Evolutionary conservation across 2,888 invertebrate species (phyloP).

Genomic region (Brachylomia viminalis): DNA sequence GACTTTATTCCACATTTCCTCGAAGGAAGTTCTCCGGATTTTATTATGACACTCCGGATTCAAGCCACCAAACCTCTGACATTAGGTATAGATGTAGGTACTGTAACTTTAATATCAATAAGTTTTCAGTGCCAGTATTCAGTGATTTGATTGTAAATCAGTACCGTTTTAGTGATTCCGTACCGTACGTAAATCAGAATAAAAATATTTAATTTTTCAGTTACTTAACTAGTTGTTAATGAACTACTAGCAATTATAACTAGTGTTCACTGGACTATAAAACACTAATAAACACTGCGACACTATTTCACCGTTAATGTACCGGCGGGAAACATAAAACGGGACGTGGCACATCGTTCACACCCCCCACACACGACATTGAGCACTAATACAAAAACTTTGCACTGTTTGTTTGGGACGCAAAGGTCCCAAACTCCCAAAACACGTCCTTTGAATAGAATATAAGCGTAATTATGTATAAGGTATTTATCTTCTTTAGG

Average conservation of each 20-base stretch:
- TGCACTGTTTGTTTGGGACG: conserved; percentile 56
- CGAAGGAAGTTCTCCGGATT: neutral
- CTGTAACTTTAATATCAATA: neutral
- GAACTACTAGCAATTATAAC: conserved; percentile 56
- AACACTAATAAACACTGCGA: conserved; percentile 68
- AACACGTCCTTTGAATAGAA: conserved; percentile 23
- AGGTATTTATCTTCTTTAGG: conserved; percentile 9
- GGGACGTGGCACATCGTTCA: conserved; percentile 60
- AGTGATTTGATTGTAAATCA: neutral
- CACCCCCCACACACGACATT: conserved; percentile 65
- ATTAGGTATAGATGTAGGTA: neutral
- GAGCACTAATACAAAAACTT: conserved; percentile 60
- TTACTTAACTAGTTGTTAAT: conserved; percentile 53
- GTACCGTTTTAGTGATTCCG: neutral
- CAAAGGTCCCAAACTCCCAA: conserved; percentile 44
- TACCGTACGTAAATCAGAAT: conserved; percentile 20
- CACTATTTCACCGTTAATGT: conserved; percentile 68
- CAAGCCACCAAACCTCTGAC: neutral
- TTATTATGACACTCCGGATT: conserved; percentile 2
- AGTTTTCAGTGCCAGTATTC: neutral
- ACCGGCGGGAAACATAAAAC: conserved; percentile 71
- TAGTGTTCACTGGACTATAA: conserved; percentile 55
- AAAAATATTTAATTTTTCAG: conserved; percentile 40
- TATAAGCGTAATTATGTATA: conserved; percentile 22
- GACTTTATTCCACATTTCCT: conserved; percentile 30